phyloP scores from a whole-genome alignment of 92 coral and sea anemone genomes.

The Siderastrea radians region DNA sequence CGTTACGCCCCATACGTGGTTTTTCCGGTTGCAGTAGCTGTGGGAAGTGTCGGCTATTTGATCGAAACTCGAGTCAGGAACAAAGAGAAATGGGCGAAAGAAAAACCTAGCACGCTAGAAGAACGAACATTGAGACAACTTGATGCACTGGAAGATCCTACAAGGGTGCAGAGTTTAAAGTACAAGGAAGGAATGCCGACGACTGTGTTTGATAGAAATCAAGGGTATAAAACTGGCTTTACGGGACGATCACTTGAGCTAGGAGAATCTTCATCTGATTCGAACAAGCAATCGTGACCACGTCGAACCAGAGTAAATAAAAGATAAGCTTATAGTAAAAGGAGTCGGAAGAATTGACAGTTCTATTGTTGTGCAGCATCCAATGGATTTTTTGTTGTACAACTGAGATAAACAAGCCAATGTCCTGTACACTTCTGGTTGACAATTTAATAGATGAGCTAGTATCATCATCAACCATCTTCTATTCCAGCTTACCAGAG shows the following conservation, averaged over 20 bases:
- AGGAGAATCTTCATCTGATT: constrained; percentile 49
- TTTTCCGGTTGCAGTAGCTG: constrained; percentile 89
- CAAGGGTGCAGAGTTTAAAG: constrained; percentile 83
- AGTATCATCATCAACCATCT: no score
- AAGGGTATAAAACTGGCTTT: constrained; percentile 83
- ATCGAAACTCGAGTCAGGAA: constrained; percentile 90
- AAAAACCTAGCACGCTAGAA: constrained; percentile 94
- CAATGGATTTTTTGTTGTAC: no score
- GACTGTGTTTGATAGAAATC: constrained; percentile 92
- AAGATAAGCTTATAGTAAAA: no score
- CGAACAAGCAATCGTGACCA: constrained; percentile 20
- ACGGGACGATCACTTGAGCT: constrained; percentile 83
- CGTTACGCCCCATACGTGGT: constrained; percentile 94
- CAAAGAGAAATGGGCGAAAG: constrained; percentile 83
- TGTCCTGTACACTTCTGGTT: no score
- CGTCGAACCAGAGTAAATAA: no score
- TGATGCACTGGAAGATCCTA: constrained; percentile 82
- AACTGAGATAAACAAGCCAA: no score
- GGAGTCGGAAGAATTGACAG: no score
- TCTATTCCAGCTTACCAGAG: no score
- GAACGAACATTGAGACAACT: constrained; percentile 89
- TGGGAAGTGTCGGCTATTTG: constrained; percentile 93
- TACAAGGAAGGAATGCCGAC: constrained; percentile 85
- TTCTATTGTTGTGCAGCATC: no score
- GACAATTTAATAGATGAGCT: no score